Evolutionary conservation across 2,113 vertebrate species (phyloP).

Genomic region (Thinocorus orbignyianus): DNA sequence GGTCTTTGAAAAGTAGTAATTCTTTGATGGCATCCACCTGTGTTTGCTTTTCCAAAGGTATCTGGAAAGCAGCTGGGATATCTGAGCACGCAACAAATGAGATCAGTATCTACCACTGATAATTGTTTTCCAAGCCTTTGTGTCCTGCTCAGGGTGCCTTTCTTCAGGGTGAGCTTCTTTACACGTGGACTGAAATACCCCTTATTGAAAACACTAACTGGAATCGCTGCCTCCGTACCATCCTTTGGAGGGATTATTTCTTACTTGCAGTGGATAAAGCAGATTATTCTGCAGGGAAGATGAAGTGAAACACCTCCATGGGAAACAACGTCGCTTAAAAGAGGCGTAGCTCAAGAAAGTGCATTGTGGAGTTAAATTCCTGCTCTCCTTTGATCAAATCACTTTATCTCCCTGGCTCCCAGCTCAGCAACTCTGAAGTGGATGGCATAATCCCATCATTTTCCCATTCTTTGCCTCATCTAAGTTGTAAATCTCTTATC

Average conservation of each 20-base stretch:
- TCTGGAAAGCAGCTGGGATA: not conserved
- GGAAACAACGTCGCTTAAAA: not conserved
- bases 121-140: not conserved
- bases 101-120: not conserved
- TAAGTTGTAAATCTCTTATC: slow-evolving; percentile 38
- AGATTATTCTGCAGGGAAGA: not conserved
- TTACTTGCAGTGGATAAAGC: not conserved
- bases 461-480: slow-evolving; percentile 21
- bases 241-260: not conserved
- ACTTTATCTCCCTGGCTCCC: not conserved
- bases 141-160: not conserved
- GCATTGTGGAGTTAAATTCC: not conserved
- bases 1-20: not conserved
- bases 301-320: not conserved
- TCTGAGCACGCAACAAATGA: not conserved
- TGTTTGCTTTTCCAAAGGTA: not conserved
- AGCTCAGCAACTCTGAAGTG: not conserved
- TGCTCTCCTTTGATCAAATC: slow-evolving; percentile 32
- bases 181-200: not conserved
- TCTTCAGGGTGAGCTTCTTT: not conserved
- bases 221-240: not conserved
- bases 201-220: not conserved
- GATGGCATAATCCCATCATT: not conserved
- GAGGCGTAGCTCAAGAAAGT: not conserved
- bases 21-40: not conserved